These are phyloP conservation scores for Rhaphigaster nebulosa DNA, from an alignment of 2,888 invertebrate species.

Conservation along the genomic window DNA sequence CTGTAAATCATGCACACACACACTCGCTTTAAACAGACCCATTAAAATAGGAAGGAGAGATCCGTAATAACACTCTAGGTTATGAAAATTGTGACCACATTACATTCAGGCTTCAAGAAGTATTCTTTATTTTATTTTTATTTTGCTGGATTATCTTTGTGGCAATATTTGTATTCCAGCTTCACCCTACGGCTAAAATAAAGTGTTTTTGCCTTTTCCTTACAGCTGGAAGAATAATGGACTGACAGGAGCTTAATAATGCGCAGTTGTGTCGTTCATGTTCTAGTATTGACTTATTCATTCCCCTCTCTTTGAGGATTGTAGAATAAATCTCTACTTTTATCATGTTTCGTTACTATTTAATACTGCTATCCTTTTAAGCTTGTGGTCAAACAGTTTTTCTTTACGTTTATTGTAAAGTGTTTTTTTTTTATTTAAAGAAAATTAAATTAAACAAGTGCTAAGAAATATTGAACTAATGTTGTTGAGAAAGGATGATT, in stretches of 20 bases:
- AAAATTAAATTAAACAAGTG: not conserved
- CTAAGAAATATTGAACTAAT: not conserved
- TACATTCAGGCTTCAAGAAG: too few species aligned
- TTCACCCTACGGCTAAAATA: slow-evolving; percentile 55
- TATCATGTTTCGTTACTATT: slow-evolving; percentile 16
- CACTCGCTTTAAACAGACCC: too few species aligned
- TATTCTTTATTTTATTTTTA: not conserved
- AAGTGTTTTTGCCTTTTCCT: slow-evolving; percentile 50
- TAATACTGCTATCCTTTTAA: slow-evolving; percentile 3
- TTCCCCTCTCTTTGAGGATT: not conserved
- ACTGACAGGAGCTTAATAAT: slow-evolving; percentile 20
- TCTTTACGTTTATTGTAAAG: not conserved
- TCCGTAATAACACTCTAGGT: too few species aligned
- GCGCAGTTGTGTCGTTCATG: slow-evolving; percentile 12
- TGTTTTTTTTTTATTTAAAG: not conserved
- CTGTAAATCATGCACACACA: too few species aligned
- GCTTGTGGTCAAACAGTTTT: slow-evolving; percentile 17
- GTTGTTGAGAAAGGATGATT: not conserved
- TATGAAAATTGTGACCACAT: too few species aligned
- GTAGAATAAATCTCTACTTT: slow-evolving; percentile 21
- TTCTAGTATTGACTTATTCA: slow-evolving; percentile 20
- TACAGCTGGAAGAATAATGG: slow-evolving; percentile 56
- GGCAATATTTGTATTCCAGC: slow-evolving; percentile 18
- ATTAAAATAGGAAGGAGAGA: too few species aligned
- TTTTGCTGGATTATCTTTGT: not conserved